Evolutionary conservation across 2,888 invertebrate genomes (phyloP), one percentile per base, ranked within the genome.

Genomic region (Biston stratarius): DNA sequence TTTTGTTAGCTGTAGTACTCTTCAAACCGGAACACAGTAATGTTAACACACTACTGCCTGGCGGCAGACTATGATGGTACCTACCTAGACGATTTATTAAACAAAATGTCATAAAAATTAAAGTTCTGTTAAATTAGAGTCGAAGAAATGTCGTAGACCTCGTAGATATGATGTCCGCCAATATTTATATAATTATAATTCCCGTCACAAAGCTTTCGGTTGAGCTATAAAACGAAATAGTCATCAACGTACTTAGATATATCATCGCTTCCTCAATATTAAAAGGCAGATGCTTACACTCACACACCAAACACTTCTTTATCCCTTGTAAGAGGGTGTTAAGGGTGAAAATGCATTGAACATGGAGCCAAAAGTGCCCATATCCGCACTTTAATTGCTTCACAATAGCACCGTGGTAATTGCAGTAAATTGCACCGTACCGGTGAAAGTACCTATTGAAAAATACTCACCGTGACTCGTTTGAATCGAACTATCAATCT

Each of bases 361-460:
- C 42, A 24, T 33, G 53, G 44, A 33, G n/a, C 40, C 60, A 45
- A 60, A 38, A 68, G 59, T 73, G 64, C 67, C 64, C 74, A 83
- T 79, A 84, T 88, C 86, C 86, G 86, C 79, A 77, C 74, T 76
- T 74, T 89, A 90, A 89, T 88, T 89, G 82, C 79, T 77, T 72
- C 62, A 80, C 80, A 82, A 80, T 84, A 81, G 77, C 77, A 79
- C 78, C 69, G 76, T 81, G 76, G 79, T 82, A 80, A 82, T 73
- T 80, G 81, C 80, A 79, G 80, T 76, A 80, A 83, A 83, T 84
- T 82, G 82, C 82, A 81, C 71, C 58, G 74, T 74, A 49, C 44
- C 63, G 79, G 89, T 83, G 87, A 89, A 88, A 89, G 89, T 83
- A 24, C 24, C 24, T 24, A 72, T 74, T 61, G 67, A 73, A 65